These are phyloP conservation scores for Coranthus polyacanthus DNA, from an alignment of 2,797 vertebrate species.

Conservation along the genomic window DNA sequence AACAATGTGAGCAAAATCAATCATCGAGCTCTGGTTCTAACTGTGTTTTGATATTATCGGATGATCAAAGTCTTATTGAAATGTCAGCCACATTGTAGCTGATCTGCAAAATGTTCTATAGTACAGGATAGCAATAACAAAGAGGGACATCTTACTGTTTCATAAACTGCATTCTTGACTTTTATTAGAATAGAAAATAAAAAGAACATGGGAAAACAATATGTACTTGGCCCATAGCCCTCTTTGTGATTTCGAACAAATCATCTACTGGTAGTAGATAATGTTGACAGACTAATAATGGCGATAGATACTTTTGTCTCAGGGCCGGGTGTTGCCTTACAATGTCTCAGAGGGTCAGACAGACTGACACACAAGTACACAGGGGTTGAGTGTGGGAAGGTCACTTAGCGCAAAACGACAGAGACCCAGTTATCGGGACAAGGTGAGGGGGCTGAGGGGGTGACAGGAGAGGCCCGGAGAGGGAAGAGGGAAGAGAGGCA, in stretches of 20 bases:
- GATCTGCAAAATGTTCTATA: constrained; percentile 32
- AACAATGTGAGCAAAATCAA: constrained; percentile 70
- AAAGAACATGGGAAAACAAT: constrained; percentile 56
- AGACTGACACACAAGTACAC: constrained; percentile 39
- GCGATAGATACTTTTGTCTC: constrained; percentile 64
- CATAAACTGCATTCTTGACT: constrained; percentile 33
- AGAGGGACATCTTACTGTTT: constrained; percentile 24
- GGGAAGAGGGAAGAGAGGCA: constrained; percentile 86
- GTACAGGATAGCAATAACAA: constrained; percentile 1
- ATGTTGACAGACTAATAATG: constrained; percentile 66
- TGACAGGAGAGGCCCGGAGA: constrained; percentile 56
- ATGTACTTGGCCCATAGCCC: constrained; percentile 2
- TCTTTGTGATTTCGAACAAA: constrained; percentile 35
- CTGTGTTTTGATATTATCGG: constrained; percentile 35
- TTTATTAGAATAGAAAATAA: constrained; percentile 34
- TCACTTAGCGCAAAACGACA: constrained; percentile 65
- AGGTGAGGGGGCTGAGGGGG: constrained; percentile 66
- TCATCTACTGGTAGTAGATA: constrained; percentile 46
- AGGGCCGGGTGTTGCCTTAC: constrained; percentile 44
- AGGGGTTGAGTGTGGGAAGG: constrained; percentile 76
- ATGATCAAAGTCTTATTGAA: constrained; percentile 49
- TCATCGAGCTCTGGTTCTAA: constrained; percentile 57
- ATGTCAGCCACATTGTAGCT: constrained; percentile 23
- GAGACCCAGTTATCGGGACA: constrained; percentile 63
- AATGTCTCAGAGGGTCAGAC: constrained; percentile 55